These are phyloP conservation scores for Philypnodon macrostomus DNA, from an alignment of 2,797 vertebrate genomes.

Conservation along the genomic window DNA sequence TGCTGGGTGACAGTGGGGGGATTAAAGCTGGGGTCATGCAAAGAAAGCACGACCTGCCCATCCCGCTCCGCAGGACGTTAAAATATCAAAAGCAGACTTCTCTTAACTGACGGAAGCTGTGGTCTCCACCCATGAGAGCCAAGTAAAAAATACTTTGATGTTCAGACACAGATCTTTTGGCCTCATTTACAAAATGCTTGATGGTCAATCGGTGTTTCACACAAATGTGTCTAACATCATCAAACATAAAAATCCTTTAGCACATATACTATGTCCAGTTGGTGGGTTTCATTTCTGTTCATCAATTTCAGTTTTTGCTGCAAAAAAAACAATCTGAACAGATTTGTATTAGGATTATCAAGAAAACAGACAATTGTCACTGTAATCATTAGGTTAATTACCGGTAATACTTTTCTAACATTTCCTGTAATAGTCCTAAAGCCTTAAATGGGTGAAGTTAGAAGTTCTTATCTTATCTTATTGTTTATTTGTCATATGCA, in stretches of 20 bases:
- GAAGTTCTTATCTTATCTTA: no score
- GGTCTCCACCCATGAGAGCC: slow-evolving; percentile 51
- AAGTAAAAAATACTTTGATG: slow-evolving; percentile 56
- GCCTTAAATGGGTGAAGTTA: no score
- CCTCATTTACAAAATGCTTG: slow-evolving; percentile 43
- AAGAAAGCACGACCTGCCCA: slow-evolving; percentile 30
- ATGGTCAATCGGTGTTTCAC: slow-evolving; percentile 45
- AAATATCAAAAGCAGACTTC: slow-evolving; percentile 63
- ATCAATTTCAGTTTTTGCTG: no score
- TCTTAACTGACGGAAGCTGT: slow-evolving; percentile 57
- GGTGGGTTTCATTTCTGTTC: no score
- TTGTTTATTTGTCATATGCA: no score
- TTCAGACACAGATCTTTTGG: slow-evolving; percentile 27
- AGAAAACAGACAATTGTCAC: no score
- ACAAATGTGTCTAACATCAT: not conserved
- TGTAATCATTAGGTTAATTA: no score
- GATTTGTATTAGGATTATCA: no score
- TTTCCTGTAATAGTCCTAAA: no score
- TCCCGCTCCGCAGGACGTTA: slow-evolving; percentile 51
- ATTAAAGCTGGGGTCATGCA: slow-evolving; percentile 18
- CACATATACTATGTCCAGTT: no score
- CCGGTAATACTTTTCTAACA: no score
- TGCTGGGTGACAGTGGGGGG: slow-evolving; percentile 23
- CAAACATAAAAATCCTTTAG: slow-evolving; percentile 1
- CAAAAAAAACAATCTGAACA: no score